Percentiles rank a stretch among this genome's conserved stretches.
Evolutionary conservation across 2,797 vertebrate genomes (phyloP).

Genomic region (Florisuga fusca): DNA sequence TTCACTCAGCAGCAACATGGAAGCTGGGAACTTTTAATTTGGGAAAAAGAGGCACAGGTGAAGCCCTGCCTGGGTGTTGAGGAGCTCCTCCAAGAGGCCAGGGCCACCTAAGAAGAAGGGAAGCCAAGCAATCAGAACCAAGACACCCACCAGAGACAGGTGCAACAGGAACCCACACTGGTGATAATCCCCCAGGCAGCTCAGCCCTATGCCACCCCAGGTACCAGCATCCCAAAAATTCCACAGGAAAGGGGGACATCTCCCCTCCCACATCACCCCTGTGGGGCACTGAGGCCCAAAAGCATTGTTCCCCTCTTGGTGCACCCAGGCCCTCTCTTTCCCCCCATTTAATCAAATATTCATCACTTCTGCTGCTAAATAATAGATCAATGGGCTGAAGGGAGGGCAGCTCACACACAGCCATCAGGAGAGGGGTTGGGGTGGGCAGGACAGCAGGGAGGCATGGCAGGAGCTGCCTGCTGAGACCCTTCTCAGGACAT

Average conservation of each 20-base stretch:
- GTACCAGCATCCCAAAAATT: not conserved
- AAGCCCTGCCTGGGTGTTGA: not conserved
- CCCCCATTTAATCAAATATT: slow-evolving; percentile 63
- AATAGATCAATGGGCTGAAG: slow-evolving; percentile 74
- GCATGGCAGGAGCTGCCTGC: not conserved
- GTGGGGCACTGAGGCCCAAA: not conserved
- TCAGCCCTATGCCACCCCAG: not conserved
- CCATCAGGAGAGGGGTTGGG: not conserved
- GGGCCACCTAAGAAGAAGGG: not conserved
- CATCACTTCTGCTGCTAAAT: slow-evolving; percentile 69
- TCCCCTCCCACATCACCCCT: fast-evolving
- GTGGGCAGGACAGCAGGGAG: slow-evolving; percentile 1
- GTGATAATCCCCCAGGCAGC: not conserved
- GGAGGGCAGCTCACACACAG: slow-evolving; percentile 47
- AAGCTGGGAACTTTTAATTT: not conserved
- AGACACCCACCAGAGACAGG: not conserved
- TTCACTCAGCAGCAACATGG: not conserved
- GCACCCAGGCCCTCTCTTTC: slow-evolving; percentile 6
- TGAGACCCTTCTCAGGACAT: not conserved
- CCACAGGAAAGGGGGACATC: not conserved
- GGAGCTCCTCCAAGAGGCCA: not conserved
- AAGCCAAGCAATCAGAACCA: not conserved
- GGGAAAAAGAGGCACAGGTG: not conserved
- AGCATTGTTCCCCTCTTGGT: not conserved
- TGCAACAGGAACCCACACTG: not conserved